Evolutionary conservation across 2,888 invertebrate species (phyloP), one percentile per base, ranked within the genome.

Genomic region (Nymphalis polychloros): DNA sequence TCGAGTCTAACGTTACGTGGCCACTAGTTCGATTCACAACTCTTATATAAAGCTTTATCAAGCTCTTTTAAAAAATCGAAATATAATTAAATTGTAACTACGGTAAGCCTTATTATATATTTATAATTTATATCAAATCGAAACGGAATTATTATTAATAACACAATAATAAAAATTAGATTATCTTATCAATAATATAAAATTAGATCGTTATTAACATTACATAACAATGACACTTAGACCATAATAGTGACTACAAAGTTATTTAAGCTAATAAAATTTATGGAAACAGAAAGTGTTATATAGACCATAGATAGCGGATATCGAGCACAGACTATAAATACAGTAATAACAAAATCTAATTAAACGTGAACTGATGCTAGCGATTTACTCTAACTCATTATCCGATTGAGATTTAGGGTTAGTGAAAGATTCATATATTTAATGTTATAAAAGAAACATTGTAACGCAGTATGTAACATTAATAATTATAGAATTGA

Each of bases 21-120:
- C 91, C 90, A 89, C 90, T 89, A 84, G 90, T 91, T 92, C 89
- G 90, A 89, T 92, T 92, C 92, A 92, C 92, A 92, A 92, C 92
- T 87, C 92, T 90, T 85, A 84, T 87, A 91, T 92, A 92, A 92
- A 92, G 92, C 92, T 91, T 91, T 81, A 83, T 88, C 85, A 92
- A 92, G 92, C 92, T 92, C 92, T 85, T 92, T 89, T 55, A 91
- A 85, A 89, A 89, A 89, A 81, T 79, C 74, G 72, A 85, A 41
- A 77, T 79, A 85, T 85, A 81, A 79, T 81, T 82, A 46, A 70
- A 47, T 70, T 41, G 64, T 70, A 68, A 68, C 65, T 55, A 67
- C 67, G 17, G 31, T 63, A 72, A 71, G 70, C 70, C 71, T 74
- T 74, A n/a, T n/a, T n/a, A 73, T 65, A 41, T 50, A 65, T 60